Base-by-base conservation (phyloP, 2,113 vertebrate species). In the Pterocles burchelli region DNA sequence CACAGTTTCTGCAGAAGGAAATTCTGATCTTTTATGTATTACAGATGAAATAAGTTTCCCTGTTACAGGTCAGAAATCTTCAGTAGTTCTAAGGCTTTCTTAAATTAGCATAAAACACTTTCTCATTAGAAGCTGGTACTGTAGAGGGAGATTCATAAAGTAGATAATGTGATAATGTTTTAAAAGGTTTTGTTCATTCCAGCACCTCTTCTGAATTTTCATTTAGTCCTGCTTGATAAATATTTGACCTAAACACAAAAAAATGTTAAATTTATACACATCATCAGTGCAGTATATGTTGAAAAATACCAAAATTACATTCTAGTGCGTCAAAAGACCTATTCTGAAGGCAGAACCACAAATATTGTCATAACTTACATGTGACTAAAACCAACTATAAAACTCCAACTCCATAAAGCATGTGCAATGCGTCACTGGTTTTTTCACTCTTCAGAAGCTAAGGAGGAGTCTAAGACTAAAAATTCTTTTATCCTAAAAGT, bases 11-110 rank as follows among this genome's bases (percentile, higher is more conserved):
- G 57, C 33, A 81, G 38, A 70, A 90, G 46, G 59, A 82, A 84
- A 59, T 86, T 81, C 48, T 84, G 48, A 59, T 93, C 88, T 92
- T 93, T 93, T 61, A 95, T 96, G 89, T 95, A 95, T 95, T 93
- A 95, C 92, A 74, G 92, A 93, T 96, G 55, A 97, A 93, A 46
- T 34, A 84, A 34, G n/a, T 85, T 74, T 92, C 43, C 45, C 65
- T 89, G 28, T 48, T 45, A 38, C 10, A 48, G 73, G 61, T 90
- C 92, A 95, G 49, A 58, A 63, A 26, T 41, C 3, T 75, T 51
- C 26, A 55, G n/a, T 74, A 89, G 51, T 79, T 88, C 80, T 67
- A 38, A 85, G 66, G 45, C 41, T 88, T 93, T 91, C 61, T 85
- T 79, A 82, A 88, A 93, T 81, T 85, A 91, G 68, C 65, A 55